phyloP scores from a whole-genome alignment of 1,140 invertebrate genomes.

The Bombus pyrosoma region DNA sequence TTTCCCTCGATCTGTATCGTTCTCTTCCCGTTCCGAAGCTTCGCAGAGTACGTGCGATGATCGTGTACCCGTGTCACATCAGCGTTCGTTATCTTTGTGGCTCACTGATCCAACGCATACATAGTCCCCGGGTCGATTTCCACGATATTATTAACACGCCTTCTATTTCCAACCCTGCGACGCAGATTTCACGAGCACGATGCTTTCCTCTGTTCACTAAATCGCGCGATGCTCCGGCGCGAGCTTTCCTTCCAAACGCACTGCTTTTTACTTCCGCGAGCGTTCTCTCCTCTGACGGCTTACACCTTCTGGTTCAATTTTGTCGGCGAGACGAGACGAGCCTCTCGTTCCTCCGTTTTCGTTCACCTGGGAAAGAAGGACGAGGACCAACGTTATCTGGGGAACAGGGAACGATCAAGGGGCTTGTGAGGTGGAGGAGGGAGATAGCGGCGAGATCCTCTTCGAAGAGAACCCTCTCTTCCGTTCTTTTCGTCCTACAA shows the following conservation, averaged over 20 bases:
- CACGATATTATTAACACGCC: neutral
- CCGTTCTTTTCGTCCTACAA: conserved; percentile 65
- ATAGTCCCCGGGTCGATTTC: neutral
- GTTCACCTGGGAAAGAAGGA: conserved; percentile 28
- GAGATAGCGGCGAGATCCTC: conserved; percentile 50
- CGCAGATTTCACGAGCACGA: neutral
- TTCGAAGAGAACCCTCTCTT: conserved; percentile 43
- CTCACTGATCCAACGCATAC: neutral
- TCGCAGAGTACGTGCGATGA: neutral
- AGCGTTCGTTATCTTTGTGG: conserved; percentile 6
- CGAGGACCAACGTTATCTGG: conserved; percentile 35
- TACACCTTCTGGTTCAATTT: neutral
- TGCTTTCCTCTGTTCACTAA: neutral
- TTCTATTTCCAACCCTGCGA: neutral
- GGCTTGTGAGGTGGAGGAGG: conserved; percentile 38
- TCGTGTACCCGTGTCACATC: conserved; percentile 3
- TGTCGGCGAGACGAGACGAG: conserved; percentile 11
- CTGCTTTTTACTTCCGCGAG: neutral
- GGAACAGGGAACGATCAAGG: conserved; percentile 31
- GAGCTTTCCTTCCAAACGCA: conserved; percentile 29
- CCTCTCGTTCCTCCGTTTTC: neutral
- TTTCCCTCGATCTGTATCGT: neutral
- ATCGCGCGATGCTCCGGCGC: conserved; percentile 7
- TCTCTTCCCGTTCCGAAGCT: neutral
- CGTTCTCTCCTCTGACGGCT: neutral